Base-by-base conservation (phyloP, 2,797 vertebrate species). In the Phataginus tricuspis region DNA sequence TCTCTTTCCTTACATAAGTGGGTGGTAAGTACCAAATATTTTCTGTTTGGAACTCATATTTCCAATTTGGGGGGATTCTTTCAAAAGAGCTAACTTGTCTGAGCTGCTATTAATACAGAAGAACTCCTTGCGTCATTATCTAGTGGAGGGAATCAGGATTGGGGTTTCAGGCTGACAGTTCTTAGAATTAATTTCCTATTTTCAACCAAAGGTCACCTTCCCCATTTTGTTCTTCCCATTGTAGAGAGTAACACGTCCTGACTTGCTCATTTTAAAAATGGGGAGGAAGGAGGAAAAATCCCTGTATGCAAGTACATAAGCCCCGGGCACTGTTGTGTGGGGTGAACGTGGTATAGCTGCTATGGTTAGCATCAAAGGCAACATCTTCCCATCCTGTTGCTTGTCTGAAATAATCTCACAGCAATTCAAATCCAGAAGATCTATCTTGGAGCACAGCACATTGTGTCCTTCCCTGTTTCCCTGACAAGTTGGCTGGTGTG, bases 171-270 rank as follows among this genome's bases (percentile, higher is more conserved):
- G 95, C 51, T 94, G 79, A 42, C 74, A 79, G 87, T 98, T 98
- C 98, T 98, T 86, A 98, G 98, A 98, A 98, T 97, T 97, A 79
- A 92, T 98, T 90, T 98, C 95, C 97, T 97, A 94, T 97, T 98
- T 96, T 93, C 95, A 94, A 55, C 97, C 96, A 77, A 95, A 97
- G 59, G 92, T 96, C 92, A 97, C 49, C 95, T 95, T 97, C 95
- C 95, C 90, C 97, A 97, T 98, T 97, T 95, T 97, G 72, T 91
- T 97, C 93, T 80, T 96, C 92, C 92, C 51, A 69, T 55, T n/a
- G 95, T 66, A 96, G 45, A 71, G 2, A 37, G 16, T 90, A 94
- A 93, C 29, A 85, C 39, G 82, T 68, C 84, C n/a, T 96, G 86
- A 25, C 42, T 25, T 82, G 45, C 21, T 97, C 29, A 91, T 78